These are phyloP conservation scores for Agapornis canus DNA, from an alignment of 2,797 vertebrate species.

Conservation along the genomic window DNA sequence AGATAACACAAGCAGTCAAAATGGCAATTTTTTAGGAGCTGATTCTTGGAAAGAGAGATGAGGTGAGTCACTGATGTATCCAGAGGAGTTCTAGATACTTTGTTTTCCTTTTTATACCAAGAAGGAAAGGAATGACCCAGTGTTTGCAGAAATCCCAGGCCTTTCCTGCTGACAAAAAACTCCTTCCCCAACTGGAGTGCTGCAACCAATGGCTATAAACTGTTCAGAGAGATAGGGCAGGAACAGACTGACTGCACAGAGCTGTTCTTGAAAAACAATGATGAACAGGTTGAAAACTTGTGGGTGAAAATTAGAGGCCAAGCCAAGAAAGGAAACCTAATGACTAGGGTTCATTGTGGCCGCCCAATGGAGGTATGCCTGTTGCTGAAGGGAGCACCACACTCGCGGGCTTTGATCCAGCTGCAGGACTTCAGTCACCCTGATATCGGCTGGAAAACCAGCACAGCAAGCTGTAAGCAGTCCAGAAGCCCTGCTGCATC, in stretches of 20 bases:
- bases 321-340: background rate
- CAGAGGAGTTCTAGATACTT: background rate
- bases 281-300: background rate
- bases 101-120: background rate
- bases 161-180: background rate
- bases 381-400: background rate
- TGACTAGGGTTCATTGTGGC: background rate
- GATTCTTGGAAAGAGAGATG: background rate
- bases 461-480: background rate
- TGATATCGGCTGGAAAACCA: background rate
- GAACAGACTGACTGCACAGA: background rate
- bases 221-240: background rate
- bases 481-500: background rate
- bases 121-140: background rate
- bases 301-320: background rate
- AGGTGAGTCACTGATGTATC: background rate
- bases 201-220: background rate
- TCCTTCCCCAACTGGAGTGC: background rate
- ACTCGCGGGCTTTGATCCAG: background rate
- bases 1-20: background rate
- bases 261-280: background rate
- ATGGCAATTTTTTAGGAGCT: background rate
- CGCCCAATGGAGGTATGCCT: rapidly evolving
- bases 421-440: background rate
- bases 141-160: background rate